These are phyloP conservation scores for Meriones psammophilus DNA, from an alignment of 2,797 vertebrate species.

Conservation along the genomic window DNA sequence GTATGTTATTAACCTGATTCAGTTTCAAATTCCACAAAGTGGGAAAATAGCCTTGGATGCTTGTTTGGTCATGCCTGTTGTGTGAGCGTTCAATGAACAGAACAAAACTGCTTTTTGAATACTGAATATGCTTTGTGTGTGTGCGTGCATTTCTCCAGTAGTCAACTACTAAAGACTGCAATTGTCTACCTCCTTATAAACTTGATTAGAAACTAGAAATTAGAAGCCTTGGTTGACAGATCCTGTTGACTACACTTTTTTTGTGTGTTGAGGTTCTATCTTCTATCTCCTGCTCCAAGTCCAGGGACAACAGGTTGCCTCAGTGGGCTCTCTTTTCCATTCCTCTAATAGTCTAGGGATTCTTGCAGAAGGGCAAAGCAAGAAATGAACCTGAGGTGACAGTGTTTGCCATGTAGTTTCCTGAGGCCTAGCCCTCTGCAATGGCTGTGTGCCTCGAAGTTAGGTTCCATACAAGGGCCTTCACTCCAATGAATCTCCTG, in stretches of 20 bases:
- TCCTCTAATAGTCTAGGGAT: neutral
- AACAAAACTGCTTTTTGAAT: neutral
- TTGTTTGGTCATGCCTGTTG: neutral
- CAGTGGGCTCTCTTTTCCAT: neutral
- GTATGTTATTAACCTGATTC: neutral
- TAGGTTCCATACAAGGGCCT: fast-evolving
- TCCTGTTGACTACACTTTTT: neutral
- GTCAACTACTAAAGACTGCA: neutral
- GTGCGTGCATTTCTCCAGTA: neutral
- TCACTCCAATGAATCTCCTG: neutral
- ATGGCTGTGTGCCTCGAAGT: neutral
- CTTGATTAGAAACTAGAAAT: neutral
- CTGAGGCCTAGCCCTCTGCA: too few relatives aligned
- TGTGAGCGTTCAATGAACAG: neutral
- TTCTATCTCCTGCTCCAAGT: neutral
- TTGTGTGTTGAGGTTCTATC: neutral
- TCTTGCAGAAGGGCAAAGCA: neutral
- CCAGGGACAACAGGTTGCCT: neutral
- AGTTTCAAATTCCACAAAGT: conserved; percentile 8
- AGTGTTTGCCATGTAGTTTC: neutral
- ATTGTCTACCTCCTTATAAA: neutral
- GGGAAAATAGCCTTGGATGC: neutral
- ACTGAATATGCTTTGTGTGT: neutral
- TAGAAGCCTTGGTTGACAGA: neutral
- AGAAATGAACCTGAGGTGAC: neutral